Conservation (phyloP, 2,888 invertebrate species). For the Rhingia rostrata region DNA sequence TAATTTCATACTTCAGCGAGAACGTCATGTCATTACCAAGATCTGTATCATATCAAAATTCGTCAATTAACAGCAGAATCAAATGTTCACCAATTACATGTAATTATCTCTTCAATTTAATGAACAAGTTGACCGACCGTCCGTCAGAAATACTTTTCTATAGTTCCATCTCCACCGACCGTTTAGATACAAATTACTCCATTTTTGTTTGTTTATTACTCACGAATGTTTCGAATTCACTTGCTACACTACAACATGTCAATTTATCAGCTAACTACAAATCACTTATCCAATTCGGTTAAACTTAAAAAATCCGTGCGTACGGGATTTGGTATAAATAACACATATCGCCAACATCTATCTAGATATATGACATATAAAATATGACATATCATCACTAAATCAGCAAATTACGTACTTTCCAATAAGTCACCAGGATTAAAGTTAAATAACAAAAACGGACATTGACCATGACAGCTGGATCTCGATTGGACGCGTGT, state of each 20-base stretch:
- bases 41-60: no score
- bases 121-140: constrained; percentile 5
- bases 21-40: no score
- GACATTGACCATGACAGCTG: constrained; percentile 1
- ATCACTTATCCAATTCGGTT: neutral
- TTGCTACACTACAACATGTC: neutral
- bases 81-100: constrained; percentile 4
- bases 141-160: constrained; percentile 21
- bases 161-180: neutral
- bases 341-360: neutral
- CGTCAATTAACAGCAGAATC: neutral
- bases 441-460: neutral
- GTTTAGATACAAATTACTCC: neutral
- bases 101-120: constrained; percentile 38
- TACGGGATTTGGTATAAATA: neutral
- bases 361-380: constrained; percentile 8
- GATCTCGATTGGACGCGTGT: constrained; percentile 13
- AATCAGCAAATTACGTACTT: neutral
- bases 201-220: neutral
- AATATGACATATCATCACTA: constrained; percentile 25
- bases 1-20: no score
- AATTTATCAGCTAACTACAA: neutral
- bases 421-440: constrained; percentile 17
- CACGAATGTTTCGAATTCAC: neutral
- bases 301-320: no score